Evolutionary conservation across 1,140 invertebrate species (phyloP).

Genomic region (Drosophila pectinifera): DNA sequence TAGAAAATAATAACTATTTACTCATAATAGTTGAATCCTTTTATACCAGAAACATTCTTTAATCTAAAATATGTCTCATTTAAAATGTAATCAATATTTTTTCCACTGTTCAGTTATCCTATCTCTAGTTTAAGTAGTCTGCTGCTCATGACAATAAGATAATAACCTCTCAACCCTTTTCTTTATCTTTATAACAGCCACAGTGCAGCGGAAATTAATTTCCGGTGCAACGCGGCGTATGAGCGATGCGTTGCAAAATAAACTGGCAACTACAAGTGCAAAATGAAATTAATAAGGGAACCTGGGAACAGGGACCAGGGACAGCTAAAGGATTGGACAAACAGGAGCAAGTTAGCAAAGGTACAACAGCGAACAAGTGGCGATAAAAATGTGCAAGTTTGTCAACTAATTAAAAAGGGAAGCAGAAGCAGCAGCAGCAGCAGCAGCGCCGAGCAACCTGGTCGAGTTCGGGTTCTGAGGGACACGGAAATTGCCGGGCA

Average conservation of each 20-base stretch:
- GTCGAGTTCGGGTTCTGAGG: slow-evolving; percentile 25
- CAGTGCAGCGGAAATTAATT: slow-evolving; percentile 63
- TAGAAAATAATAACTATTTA: neutral
- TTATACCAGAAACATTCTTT: neutral
- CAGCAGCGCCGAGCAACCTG: slow-evolving; percentile 7
- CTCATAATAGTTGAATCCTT: no score
- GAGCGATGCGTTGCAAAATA: slow-evolving; percentile 62
- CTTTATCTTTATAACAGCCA: neutral
- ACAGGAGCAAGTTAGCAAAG: slow-evolving; percentile 38
- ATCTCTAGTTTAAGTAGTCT: slow-evolving; percentile 7
- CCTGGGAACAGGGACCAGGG: neutral
- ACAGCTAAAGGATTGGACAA: slow-evolving; percentile 23
- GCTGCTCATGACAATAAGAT: slow-evolving; percentile 22
- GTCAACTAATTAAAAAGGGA: slow-evolving; percentile 69
- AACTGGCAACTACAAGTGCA: slow-evolving; percentile 62
- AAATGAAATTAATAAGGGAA: slow-evolving; percentile 65
- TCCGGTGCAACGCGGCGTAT: slow-evolving; percentile 65
- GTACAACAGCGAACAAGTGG: slow-evolving; percentile 36
- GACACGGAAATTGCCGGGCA: slow-evolving; percentile 21
- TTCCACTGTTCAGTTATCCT: neutral
- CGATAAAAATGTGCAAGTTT: slow-evolving; percentile 69
- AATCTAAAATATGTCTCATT: neutral
- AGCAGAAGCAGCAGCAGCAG: slow-evolving; percentile 21
- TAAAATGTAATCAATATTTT: neutral
- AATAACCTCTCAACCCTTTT: slow-evolving; percentile 11